Conservation (phyloP, 2,888 invertebrate genomes). For the Sussaba pulchella region DNA sequence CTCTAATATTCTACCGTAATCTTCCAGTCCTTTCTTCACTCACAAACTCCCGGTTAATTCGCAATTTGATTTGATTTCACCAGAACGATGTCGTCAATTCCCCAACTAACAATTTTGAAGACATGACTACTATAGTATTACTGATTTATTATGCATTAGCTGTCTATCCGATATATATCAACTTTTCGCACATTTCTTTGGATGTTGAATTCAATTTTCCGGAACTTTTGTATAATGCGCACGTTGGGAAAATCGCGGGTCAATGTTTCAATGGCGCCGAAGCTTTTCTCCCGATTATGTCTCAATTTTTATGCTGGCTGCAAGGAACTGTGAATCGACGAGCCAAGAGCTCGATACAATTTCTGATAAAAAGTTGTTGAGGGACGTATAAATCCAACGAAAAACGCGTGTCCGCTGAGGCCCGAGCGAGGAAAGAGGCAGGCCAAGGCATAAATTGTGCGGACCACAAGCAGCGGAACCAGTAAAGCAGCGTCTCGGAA, state of each 20-base stretch:
- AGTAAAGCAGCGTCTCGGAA: slow-evolving; percentile 58
- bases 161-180: not conserved
- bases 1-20: no score
- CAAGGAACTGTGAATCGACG: slow-evolving; percentile 33
- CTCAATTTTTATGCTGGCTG: slow-evolving; percentile 34
- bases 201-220: slow-evolving; percentile 4
- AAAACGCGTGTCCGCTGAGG: slow-evolving; percentile 45
- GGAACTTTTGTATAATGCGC: slow-evolving; percentile 7
- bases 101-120: not conserved
- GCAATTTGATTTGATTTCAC: no score
- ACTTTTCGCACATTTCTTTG: slow-evolving; percentile 1
- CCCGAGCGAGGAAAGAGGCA: slow-evolving; percentile 27
- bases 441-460: slow-evolving; percentile 47
- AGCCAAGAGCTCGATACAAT: slow-evolving; percentile 34
- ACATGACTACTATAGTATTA: not conserved
- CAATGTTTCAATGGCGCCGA: slow-evolving; percentile 26
- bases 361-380: slow-evolving; percentile 60
- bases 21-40: no score
- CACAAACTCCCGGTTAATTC: no score
- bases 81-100: no score
- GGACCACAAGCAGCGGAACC: slow-evolving; percentile 18
- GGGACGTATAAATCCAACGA: slow-evolving; percentile 59
- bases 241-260: slow-evolving; percentile 7
- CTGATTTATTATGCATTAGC: slow-evolving; percentile 23
- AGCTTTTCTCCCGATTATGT: slow-evolving; percentile 35